Evolutionary conservation across 2,797 vertebrate genomes (phyloP).

Genomic region (Acrossocheilus fasciatus): DNA sequence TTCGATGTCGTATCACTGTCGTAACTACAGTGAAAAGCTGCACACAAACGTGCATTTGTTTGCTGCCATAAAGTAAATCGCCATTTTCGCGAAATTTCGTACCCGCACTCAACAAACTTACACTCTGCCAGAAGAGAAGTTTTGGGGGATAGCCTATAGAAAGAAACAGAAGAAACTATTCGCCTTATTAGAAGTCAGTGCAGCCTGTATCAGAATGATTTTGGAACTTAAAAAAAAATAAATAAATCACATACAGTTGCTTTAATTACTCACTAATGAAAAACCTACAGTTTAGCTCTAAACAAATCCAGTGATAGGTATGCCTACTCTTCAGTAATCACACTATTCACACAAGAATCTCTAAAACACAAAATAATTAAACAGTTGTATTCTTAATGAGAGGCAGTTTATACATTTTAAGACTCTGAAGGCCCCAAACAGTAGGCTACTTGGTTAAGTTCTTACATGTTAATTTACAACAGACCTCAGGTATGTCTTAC

Average conservation of each 20-base stretch:
- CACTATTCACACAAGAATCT: not conserved
- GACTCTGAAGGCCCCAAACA: constrained; percentile 9
- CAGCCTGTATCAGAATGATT: too few species aligned
- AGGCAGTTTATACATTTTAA: constrained; percentile 15
- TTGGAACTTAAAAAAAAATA: too few species aligned
- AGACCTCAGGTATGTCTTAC: not conserved
- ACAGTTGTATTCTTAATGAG: not conserved
- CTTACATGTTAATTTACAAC: not conserved
- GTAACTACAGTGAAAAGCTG: not conserved
- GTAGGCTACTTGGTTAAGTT: not conserved
- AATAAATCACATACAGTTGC: not conserved
- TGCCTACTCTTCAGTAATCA: not conserved
- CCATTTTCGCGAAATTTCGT: too few species aligned
- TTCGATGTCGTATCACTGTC: not conserved
- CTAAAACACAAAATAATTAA: not conserved
- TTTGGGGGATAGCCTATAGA: not conserved
- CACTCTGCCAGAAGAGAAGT: not conserved
- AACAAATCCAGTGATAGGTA: not conserved
- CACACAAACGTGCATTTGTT: not conserved
- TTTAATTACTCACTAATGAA: not conserved
- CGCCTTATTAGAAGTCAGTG: not conserved
- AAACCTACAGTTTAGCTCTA: not conserved
- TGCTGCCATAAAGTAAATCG: not conserved
- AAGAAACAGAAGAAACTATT: not conserved
- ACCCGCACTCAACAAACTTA: not conserved